A percentile compares a stretch with the other conserved stretches of the same genome.
Evolutionary conservation across 2,113 vertebrate species (phyloP).

Genomic region (Lasiurus cinereus): DNA sequence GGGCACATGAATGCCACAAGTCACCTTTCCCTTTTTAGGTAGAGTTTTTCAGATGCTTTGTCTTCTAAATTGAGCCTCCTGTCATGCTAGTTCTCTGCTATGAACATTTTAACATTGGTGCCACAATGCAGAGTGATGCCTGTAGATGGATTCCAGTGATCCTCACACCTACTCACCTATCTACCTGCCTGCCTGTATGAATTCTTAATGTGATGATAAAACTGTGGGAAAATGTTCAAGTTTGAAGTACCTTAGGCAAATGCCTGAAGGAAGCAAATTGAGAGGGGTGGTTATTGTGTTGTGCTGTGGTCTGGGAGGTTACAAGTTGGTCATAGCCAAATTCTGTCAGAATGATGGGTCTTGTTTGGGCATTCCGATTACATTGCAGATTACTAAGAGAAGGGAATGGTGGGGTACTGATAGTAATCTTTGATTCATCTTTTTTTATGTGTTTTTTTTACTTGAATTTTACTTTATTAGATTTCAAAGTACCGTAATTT

Average conservation of each 20-base stretch:
- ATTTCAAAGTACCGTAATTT: not conserved
- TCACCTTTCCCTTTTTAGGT: not conserved
- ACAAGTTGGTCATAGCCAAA: not conserved
- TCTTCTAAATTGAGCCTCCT: slow-evolving; percentile 42
- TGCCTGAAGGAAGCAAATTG: not conserved
- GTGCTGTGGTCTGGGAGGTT: not conserved
- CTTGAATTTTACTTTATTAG: not conserved
- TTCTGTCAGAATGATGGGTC: not conserved
- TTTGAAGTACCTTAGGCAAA: not conserved
- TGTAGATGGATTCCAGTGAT: slow-evolving; percentile 38
- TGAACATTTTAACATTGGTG: slow-evolving; percentile 37
- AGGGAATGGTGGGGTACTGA: not conserved
- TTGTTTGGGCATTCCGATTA: not conserved
- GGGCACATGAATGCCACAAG: not conserved
- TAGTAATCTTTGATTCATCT: not conserved
- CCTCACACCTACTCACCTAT: not conserved
- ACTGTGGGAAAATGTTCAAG: not conserved
- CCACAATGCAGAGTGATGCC: not conserved
- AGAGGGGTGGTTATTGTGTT: not conserved
- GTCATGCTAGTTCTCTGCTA: slow-evolving; percentile 29
- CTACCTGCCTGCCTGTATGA: not conserved
- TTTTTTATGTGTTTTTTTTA: not conserved
- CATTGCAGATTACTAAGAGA: not conserved
- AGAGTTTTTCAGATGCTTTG: slow-evolving; percentile 34
- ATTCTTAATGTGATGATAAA: not conserved